These are phyloP conservation scores for Trichonephila inaurata DNA, from an alignment of 1,140 invertebrate genomes.

Conservation along the genomic window DNA sequence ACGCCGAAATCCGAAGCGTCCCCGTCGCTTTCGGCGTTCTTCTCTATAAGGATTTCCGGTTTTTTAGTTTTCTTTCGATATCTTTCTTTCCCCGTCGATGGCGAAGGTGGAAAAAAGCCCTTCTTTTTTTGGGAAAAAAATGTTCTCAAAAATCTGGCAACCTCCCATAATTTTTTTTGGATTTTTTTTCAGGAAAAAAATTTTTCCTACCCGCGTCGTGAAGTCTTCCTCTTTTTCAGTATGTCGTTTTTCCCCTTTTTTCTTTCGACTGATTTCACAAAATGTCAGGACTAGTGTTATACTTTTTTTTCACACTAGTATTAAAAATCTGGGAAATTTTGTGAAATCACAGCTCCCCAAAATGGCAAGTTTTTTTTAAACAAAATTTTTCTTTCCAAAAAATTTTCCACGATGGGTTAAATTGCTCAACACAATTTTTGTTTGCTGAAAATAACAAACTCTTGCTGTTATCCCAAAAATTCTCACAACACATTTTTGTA, in stretches of 20 bases:
- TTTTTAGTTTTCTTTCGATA: neutral
- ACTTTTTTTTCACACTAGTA: neutral
- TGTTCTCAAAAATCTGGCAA: neutral
- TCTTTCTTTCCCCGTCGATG: neutral
- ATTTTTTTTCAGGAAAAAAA: neutral
- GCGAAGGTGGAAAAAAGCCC: neutral
- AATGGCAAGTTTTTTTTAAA: neutral
- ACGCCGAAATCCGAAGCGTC: neutral
- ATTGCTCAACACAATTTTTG: neutral
- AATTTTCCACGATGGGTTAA: neutral
- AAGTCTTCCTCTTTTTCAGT: neutral
- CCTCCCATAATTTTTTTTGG: neutral
- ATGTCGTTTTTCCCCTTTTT: neutral
- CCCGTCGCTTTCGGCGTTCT: neutral
- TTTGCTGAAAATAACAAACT: neutral
- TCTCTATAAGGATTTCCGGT: neutral
- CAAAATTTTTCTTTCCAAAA: neutral
- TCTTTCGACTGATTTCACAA: neutral
- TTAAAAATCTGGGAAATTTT: neutral
- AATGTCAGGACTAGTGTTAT: neutral
- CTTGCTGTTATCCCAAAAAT: neutral
- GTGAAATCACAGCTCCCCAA: neutral
- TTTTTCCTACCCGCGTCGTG: neutral
- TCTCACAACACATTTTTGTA: neutral
- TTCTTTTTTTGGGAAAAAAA: neutral